Conservation (phyloP, 2,888 invertebrate genomes). For the Orthonychiurus folsomi region DNA sequence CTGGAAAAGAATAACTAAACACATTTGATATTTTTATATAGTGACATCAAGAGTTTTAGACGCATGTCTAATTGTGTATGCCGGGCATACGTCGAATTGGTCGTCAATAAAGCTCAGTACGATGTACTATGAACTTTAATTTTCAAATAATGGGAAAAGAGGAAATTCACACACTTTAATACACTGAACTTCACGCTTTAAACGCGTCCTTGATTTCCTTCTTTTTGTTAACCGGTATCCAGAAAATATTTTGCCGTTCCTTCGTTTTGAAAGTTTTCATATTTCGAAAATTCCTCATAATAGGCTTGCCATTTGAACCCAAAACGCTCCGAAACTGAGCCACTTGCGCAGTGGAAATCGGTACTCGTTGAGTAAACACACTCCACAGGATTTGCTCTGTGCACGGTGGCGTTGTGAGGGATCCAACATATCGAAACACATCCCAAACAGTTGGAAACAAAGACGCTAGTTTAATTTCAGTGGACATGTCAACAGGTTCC, state of each 20-base stretch:
- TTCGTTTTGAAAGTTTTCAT: constrained; percentile 3
- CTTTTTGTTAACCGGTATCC: constrained; percentile 11
- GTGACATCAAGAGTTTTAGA: too few species aligned
- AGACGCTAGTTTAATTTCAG: neutral
- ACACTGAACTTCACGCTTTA: too few species aligned
- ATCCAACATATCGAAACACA: constrained; percentile 11
- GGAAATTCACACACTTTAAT: too few species aligned
- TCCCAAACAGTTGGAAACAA: constrained; percentile 2
- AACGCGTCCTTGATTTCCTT: constrained; percentile 1
- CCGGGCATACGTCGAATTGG: too few species aligned
- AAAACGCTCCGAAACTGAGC: neutral
- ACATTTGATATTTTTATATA: too few species aligned
- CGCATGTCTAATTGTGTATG: too few species aligned
- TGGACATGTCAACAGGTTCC: neutral
- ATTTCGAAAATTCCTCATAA: constrained; percentile 5
- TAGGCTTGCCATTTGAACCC: neutral
- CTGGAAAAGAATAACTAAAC: too few species aligned
- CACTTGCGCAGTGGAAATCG: neutral
- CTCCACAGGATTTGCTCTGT: constrained; percentile 12
- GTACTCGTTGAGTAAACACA: constrained; percentile 7
- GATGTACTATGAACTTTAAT: too few species aligned
- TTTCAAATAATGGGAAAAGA: too few species aligned
- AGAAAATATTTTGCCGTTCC: neutral
- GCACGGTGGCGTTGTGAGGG: constrained; percentile 13
- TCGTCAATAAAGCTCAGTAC: too few species aligned